Conservation (phyloP, 1,140 invertebrate species). For the Trichomalopsis sarcophagae region DNA sequence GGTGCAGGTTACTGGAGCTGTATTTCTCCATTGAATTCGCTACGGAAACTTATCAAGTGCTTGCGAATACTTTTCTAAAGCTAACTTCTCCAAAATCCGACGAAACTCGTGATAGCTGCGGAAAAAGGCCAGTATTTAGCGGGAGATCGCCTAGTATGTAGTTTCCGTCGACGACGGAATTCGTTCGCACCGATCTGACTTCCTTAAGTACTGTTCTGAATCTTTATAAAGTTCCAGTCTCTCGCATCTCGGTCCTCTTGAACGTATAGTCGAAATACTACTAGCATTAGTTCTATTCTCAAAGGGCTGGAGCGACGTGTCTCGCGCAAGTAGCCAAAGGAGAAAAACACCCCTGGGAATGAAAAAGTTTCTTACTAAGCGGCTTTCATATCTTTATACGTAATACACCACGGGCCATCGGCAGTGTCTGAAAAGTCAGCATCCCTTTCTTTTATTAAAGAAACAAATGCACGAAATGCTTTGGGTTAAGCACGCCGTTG, state of each 20-base stretch:
- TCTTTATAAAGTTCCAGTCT: constrained; percentile 33
- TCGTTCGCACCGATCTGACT: constrained; percentile 6
- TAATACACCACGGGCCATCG: not conserved
- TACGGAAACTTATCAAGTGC: not conserved
- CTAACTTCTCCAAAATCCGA: not conserved
- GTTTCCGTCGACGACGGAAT: not conserved
- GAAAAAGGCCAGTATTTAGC: not conserved
- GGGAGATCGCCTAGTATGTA: not conserved
- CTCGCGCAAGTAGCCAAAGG: constrained; percentile 17
- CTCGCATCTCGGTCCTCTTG: not conserved
- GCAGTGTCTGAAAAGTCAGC: not conserved
- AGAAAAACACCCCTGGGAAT: constrained; percentile 42
- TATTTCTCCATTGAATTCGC: not conserved
- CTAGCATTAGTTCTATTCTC: constrained; percentile 52
- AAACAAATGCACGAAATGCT: no score
- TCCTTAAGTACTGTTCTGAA: constrained; percentile 10
- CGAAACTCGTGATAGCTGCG: not conserved
- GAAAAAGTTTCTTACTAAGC: constrained; percentile 45
- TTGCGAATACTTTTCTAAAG: not conserved
- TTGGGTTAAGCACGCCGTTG: no score
- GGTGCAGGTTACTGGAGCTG: not conserved
- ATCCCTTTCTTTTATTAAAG: no score
- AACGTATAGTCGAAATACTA: constrained; percentile 41
- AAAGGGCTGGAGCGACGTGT: constrained; percentile 31
- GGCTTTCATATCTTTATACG: not conserved